phyloP scores from a whole-genome alignment of 1,140 invertebrate species.

The Drosophila santomea region DNA sequence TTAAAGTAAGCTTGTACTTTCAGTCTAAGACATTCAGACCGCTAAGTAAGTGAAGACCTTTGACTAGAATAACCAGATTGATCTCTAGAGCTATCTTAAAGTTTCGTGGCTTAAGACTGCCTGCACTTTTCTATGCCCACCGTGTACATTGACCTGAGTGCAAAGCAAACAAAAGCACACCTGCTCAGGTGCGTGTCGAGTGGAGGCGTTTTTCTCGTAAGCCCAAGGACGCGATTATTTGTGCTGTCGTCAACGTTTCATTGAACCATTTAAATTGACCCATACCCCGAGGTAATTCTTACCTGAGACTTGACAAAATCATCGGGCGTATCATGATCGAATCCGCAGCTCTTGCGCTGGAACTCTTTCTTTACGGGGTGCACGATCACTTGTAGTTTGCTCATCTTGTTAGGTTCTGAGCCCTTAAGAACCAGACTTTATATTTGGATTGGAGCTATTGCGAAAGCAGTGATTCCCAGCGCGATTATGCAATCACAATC shows the following conservation, averaged over 20 bases:
- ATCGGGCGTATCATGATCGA: slow-evolving; percentile 77
- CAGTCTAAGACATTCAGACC: too few relatives aligned
- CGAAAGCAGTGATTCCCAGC: slow-evolving; percentile 13
- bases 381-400: slow-evolving; percentile 65
- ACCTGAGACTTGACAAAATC: slow-evolving; percentile 83
- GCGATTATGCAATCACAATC: slow-evolving; percentile 26
- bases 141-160: slow-evolving; percentile 51
- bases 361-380: slow-evolving; percentile 80
- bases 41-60: neutral
- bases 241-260: slow-evolving; percentile 10
- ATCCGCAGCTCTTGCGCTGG: slow-evolving; percentile 70
- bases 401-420: slow-evolving; percentile 50
- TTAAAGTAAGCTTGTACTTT: too few relatives aligned
- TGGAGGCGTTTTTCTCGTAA: slow-evolving; percentile 24
- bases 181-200: slow-evolving; percentile 46
- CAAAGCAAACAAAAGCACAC: slow-evolving; percentile 17
- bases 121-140: slow-evolving; percentile 33
- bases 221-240: slow-evolving; percentile 35
- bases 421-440: neutral
- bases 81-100: neutral
- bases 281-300: slow-evolving; percentile 29
- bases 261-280: slow-evolving; percentile 25
- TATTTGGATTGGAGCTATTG: neutral
- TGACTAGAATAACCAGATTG: neutral
- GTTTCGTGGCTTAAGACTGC: neutral